Conservation (phyloP, 2,113 vertebrate species). For the Epinephelus moara region DNA sequence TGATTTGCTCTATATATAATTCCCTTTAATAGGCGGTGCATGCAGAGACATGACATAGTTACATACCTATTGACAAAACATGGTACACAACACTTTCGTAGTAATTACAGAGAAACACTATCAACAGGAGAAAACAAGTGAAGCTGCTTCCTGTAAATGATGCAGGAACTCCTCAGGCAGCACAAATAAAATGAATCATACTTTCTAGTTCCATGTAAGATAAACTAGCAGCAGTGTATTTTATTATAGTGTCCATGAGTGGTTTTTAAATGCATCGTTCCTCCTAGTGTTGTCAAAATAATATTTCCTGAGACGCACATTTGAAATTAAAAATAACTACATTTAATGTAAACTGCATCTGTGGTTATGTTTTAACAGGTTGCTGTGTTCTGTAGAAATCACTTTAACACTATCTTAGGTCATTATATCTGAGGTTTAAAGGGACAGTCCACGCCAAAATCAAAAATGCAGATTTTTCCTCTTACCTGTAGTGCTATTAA, state of each 20-base stretch:
- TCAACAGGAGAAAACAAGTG: background rate
- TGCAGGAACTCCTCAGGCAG: background rate
- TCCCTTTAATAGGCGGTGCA: background rate
- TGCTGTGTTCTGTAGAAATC: background rate
- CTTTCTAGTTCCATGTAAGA: background rate
- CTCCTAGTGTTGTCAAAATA: background rate
- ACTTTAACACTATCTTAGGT: background rate
- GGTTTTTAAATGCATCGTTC: background rate
- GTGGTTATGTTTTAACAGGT: background rate
- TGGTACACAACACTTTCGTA: background rate
- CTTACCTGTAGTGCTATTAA: no score
- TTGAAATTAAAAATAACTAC: background rate
- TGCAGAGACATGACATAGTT: background rate
- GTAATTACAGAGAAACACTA: slow-evolving; percentile 7
- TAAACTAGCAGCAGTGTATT: background rate
- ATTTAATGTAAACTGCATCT: background rate
- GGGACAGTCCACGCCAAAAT: no score
- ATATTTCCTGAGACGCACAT: background rate
- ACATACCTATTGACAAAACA: background rate
- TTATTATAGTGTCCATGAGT: background rate
- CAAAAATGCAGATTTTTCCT: no score
- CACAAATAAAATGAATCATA: background rate
- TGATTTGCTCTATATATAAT: background rate
- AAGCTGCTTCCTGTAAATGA: background rate
- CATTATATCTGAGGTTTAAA: background rate